Conservation (phyloP, 2,113 vertebrate genomes). For the Proterorhinus semilunaris region DNA sequence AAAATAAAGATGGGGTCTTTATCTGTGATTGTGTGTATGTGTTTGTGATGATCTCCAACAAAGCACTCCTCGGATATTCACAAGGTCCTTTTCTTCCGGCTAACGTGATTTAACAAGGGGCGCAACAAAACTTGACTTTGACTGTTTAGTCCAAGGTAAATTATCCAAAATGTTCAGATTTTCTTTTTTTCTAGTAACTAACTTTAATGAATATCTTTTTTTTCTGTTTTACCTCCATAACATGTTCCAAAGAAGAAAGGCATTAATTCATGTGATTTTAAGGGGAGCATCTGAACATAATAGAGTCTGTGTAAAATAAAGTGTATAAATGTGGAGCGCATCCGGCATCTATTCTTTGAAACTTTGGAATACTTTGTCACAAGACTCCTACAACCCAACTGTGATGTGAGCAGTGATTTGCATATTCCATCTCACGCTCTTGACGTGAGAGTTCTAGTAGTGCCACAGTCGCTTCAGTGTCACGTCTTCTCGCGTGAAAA, state of each 20-base stretch:
- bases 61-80: constrained; percentile 55
- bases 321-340: too few species aligned
- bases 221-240: too few species aligned
- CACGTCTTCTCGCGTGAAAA: not conserved
- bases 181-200: too few species aligned
- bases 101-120: constrained; percentile 50
- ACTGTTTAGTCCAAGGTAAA: not conserved
- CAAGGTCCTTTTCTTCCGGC: constrained; percentile 43
- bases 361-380: not conserved
- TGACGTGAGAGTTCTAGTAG: not conserved
- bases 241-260: too few species aligned
- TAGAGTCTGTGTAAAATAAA: too few species aligned
- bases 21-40: constrained; percentile 14
- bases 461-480: not conserved
- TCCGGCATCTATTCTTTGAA: not conserved
- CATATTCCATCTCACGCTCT: not conserved
- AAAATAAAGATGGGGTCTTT: constrained; percentile 20
- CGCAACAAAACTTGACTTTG: constrained; percentile 2
- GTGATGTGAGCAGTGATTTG: constrained; percentile 2
- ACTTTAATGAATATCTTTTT: too few species aligned
- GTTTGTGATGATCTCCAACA: constrained; percentile 1
- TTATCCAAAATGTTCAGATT: too few species aligned
- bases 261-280: too few species aligned
- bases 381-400: constrained; percentile 5
- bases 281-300: too few species aligned